Evolutionary conservation across 92 coral and sea anemone species (phyloP).

Genomic region (Nematostella vectensis): DNA sequence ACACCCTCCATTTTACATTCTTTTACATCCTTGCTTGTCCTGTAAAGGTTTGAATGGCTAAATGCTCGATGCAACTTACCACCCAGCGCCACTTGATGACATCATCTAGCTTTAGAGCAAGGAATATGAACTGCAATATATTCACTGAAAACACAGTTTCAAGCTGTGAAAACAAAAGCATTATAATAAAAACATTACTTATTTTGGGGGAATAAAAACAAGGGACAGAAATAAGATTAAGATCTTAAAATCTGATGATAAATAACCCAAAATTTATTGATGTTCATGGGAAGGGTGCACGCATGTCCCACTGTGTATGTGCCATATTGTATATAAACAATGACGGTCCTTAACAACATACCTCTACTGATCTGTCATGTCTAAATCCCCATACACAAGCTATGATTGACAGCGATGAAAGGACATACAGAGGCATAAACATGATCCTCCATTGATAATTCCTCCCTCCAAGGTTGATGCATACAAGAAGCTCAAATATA

Average conservation of each 20-base stretch:
- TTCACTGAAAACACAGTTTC: constrained; percentile 93
- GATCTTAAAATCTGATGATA: too few species aligned
- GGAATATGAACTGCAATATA: constrained; percentile 84
- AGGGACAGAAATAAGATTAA: too few species aligned
- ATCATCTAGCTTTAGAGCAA: constrained; percentile 73
- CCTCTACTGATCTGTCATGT: constrained; percentile 99
- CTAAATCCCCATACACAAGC: constrained; percentile 98
- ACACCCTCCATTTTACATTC: too few species aligned
- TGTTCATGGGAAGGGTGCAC: too few species aligned
- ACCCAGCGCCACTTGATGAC: constrained; percentile 95
- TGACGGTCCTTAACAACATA: constrained; percentile 8
- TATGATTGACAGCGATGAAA: constrained; percentile 79
- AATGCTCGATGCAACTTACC: constrained; percentile 71
- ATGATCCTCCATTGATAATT: constrained; percentile 80
- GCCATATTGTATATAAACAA: too few species aligned
- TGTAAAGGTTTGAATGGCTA: too few species aligned
- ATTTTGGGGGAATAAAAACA: too few species aligned
- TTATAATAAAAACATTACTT: not conserved
- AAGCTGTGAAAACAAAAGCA: constrained; percentile 39
- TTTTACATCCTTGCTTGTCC: too few species aligned
- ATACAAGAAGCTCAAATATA: constrained; percentile 84
- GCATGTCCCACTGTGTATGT: too few species aligned
- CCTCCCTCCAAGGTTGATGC: constrained; percentile 63
- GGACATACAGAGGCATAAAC: constrained; percentile 89
- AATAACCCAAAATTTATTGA: too few species aligned